Evolutionary conservation across 2,888 invertebrate species (phyloP), one percentile per base, ranked within the genome.

Genomic region (Euphydryas editha): DNA sequence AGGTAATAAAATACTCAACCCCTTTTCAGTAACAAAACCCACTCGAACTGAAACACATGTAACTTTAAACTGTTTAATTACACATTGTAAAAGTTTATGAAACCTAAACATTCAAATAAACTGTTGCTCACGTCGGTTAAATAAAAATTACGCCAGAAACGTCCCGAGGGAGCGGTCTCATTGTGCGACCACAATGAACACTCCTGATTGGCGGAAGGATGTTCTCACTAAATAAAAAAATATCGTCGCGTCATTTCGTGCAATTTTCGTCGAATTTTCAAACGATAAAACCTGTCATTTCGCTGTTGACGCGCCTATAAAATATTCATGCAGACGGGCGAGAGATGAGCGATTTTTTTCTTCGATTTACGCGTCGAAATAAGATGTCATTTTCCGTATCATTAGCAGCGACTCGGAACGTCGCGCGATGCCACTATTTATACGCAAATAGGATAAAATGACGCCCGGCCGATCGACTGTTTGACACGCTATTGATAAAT

Each of bases 381-480:
- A 93, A 92, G 93, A 92, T 90, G 92, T 92, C 92, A 93, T 93
- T 93, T 93, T 93, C 93, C 93, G 92, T 90, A 86, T 93, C 93
- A 93, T 93, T 93, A 93, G 92, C 93, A 87, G 81, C 88, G 88
- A 85, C 83, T 84, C 82, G 86, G 85, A 85, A 85, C 87, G 85
- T 80, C 85, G 82, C 71, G 72, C 86, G 86, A 84, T 80, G 86
- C 83, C 92, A 92, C 92, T 92, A 92, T 92, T 92, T 92, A 92
- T 90, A 92, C 91, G 90, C 90, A 92, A 92, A 92, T 92, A 90
- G 89, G 90, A 90, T 91, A 90, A 90, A 90, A 91, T 88, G 90
- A 92, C 87, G 90, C 90, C 87, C 89, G 79, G 79, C 83, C 85
- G 89, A 89, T 90, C 91, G 90, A 87, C 88, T 91, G 91, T 87